Base-by-base conservation (phyloP, 2,113 vertebrate species). In the Tenebrosternarchus preto region DNA sequence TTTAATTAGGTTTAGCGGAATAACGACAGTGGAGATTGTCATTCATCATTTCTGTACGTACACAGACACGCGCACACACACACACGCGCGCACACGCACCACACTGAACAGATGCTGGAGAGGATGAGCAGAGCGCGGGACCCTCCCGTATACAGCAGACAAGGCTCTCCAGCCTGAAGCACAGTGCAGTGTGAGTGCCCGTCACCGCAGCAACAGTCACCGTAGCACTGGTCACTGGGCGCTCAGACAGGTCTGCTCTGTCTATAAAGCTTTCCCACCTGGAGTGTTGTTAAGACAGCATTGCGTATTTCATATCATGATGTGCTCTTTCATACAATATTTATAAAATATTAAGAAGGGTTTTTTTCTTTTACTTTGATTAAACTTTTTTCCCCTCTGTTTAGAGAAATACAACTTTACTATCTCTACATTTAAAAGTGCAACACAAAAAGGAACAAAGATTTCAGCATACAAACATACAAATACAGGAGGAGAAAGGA, bases 251-350 rank as follows among this genome's bases (percentile, higher is more conserved):
- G 67, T 63, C 46, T 55, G 27, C 39, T 29, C 16, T 0, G 31
- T 33, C 31, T 12, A 78, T 50, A 73, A 63, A 77, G 80, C 80
- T 77, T 56, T 72, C 17, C 50, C 74, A 82, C 43, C 57, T 55
- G 39, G 11, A 9, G 39, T 63, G 59, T 7, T 59, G 61, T 82
- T 67, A 9, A 67, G 50, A 73, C 50, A 27, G 25, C 25, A 9
- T n/a, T 56, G 53, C 3, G 50, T 39, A 57, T 78, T 59, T 29
- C 19, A 59, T 22, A 68, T 11, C 64, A 68, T 11, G 31, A 68
- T 68, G 64, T 68, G 64, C 64, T 68, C 33, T 39, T 68, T 33
- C 19, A 19, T 66, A 66, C 29, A 9, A 33, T 66, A 66, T 66
- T 66, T 33, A 20, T 66, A 16, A 66, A 31, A 66, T 22, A 66